phyloP scores from a whole-genome alignment of 2,888 invertebrate species.

The Sabatieria punctata region DNA sequence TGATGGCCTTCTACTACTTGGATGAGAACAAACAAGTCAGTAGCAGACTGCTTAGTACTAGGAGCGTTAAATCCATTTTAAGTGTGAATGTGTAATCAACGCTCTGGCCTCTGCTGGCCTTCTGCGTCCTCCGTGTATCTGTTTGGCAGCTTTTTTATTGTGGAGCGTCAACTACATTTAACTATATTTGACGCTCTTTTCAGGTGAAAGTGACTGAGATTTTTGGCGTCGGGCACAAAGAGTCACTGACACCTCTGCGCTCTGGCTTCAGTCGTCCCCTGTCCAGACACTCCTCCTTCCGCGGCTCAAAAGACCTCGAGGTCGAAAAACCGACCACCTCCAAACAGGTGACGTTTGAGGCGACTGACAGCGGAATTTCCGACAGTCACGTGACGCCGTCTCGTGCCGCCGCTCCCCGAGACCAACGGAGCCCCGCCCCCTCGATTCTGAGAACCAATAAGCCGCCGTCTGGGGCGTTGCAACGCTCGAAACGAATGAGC shows the following conservation, averaged over 20 bases:
- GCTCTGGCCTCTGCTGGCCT: conserved; percentile 11
- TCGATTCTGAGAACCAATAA: not conserved
- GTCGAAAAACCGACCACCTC: not conserved
- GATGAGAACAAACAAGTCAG: conserved; percentile 59
- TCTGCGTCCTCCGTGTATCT: conserved; percentile 29
- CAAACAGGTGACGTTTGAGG: not conserved
- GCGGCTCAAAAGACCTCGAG: not conserved
- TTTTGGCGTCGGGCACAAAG: conserved; percentile 50
- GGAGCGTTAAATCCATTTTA: not conserved
- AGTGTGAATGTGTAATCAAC: conserved; percentile 11
- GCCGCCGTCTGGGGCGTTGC: too few species aligned
- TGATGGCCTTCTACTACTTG: conserved; percentile 76
- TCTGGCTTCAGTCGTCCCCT: not conserved
- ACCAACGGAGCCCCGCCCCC: not conserved
- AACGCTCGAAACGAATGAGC: too few species aligned
- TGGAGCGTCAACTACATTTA: too few species aligned
- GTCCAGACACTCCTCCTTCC: not conserved
- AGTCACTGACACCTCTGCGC: conserved; percentile 35
- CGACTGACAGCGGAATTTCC: too few species aligned
- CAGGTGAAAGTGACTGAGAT: conserved; percentile 71
- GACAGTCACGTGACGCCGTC: too few species aligned
- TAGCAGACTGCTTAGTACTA: not conserved
- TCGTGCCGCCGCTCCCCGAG: not conserved
- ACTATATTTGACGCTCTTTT: too few species aligned
- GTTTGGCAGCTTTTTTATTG: conserved; percentile 26